phyloP scores from a whole-genome alignment of 2,888 invertebrate species.

The Harpalus rufipes region DNA sequence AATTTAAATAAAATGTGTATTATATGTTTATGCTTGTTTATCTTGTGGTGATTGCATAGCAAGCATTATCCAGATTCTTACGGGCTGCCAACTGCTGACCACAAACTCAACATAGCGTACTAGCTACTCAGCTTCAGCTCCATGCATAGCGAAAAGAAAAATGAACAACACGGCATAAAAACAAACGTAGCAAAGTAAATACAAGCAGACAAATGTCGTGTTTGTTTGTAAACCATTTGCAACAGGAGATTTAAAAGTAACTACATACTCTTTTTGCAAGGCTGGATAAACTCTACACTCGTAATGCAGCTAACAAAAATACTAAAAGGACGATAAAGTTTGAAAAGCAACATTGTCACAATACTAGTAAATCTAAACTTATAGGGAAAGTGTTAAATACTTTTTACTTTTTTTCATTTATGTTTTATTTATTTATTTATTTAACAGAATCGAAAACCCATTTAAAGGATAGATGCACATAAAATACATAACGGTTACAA shows the following conservation, averaged over 20 bases:
- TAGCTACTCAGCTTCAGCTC: background rate
- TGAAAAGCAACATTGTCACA: background rate
- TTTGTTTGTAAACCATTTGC: slow-evolving; percentile 6
- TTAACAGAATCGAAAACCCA: too few species aligned
- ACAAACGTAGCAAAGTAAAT: background rate
- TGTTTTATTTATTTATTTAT: too few species aligned
- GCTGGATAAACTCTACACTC: background rate
- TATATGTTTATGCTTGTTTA: too few species aligned
- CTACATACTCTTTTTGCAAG: background rate
- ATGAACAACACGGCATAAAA: background rate
- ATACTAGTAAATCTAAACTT: too few species aligned
- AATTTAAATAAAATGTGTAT: too few species aligned
- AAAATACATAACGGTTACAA: too few species aligned
- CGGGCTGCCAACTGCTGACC: background rate
- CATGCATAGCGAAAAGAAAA: background rate
- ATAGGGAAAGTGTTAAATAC: too few species aligned
- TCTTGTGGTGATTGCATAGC: background rate
- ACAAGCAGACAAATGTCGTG: slow-evolving; percentile 5
- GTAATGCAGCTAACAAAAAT: background rate
- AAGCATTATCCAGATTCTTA: background rate
- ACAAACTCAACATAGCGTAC: background rate
- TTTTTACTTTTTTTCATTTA: too few species aligned
- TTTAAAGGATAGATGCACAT: too few species aligned
- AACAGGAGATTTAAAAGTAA: background rate
- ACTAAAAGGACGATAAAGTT: background rate